Base-by-base conservation (phyloP, 2,113 vertebrate species). In the Silurus asotus region DNA sequence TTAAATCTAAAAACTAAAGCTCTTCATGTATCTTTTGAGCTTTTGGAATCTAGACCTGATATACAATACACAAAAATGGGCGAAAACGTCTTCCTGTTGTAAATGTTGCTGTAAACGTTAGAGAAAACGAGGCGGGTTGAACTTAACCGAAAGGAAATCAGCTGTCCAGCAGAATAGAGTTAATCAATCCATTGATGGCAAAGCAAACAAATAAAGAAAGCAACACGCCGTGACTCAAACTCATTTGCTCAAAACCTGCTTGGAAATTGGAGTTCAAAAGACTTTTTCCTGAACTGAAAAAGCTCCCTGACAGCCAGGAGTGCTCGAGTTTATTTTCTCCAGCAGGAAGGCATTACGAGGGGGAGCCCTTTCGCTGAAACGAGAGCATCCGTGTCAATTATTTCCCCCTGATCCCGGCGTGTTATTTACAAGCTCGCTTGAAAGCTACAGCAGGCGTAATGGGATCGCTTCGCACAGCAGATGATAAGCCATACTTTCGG, bases 351-450 rank as follows among this genome's bases (percentile, higher is more conserved):
- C 92, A 90, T 83, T 88, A 89, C 86, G 83, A 87, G 85, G 90
- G 84, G 83, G 91, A 92, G 91, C 87, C 83, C 93, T 91, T 37
- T 93, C 91, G 92, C 93, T 86, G 88, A 93, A 59, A 88, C 25
- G 53, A 91, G 91, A 92, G 92, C 92, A 91, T 91, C 91, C 92
- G 89, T 94, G 93, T 94, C 94, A 95, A 94, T 94, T 94, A 94
- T 94, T 90, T 93, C 92, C 92, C 84, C 93, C 93, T 93, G 93
- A 95, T 94, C 94, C 93, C 92, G 84, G 88, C 86, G 90, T 90
- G 88, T 90, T 90, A 90, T 90, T 92, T 93, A 92, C 93, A 88
- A 88, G 84, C 86, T 81, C 79, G 86, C 88, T 88, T 88, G 89
- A 87, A 87, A 89, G 87, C 86, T 84, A 72, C 89, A 90, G 92